phyloP scores from a whole-genome alignment of 2,113 vertebrate species.

The Protobothrops flavoviridis region DNA sequence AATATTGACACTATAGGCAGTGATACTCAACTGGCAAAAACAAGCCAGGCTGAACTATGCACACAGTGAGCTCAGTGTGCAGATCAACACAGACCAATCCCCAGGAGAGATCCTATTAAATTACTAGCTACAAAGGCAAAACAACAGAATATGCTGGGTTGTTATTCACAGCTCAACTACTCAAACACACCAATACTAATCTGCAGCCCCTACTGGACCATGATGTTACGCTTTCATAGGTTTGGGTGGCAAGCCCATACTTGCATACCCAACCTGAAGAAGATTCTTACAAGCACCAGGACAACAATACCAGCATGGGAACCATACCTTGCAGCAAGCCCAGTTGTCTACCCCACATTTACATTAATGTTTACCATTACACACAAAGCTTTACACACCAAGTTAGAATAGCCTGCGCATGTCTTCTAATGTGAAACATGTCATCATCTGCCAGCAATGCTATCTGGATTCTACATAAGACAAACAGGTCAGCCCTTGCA shows the following conservation, averaged over 20 bases:
- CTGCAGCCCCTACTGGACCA: not conserved
- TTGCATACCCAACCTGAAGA: not conserved
- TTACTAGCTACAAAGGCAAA: not conserved
- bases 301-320: not conserved
- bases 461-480: not conserved
- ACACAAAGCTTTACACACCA: not conserved
- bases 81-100: not conserved
- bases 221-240: not conserved
- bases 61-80: not conserved
- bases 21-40: not conserved
- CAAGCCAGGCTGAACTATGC: not conserved
- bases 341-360: not conserved
- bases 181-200: not conserved
- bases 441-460: not conserved
- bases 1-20: not conserved
- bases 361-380: not conserved
- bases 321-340: not conserved
- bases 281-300: not conserved
- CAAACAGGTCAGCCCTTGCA: not conserved
- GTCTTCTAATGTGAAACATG: not conserved
- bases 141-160: not conserved
- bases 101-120: not conserved
- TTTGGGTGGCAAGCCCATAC: not conserved
- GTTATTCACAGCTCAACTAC: not conserved
- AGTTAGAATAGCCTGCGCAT: not conserved